A percentile compares a stretch with the other conserved stretches of the same genome.
phyloP scores from a whole-genome alignment of 2,797 vertebrate genomes.

The Tapera naevia region DNA sequence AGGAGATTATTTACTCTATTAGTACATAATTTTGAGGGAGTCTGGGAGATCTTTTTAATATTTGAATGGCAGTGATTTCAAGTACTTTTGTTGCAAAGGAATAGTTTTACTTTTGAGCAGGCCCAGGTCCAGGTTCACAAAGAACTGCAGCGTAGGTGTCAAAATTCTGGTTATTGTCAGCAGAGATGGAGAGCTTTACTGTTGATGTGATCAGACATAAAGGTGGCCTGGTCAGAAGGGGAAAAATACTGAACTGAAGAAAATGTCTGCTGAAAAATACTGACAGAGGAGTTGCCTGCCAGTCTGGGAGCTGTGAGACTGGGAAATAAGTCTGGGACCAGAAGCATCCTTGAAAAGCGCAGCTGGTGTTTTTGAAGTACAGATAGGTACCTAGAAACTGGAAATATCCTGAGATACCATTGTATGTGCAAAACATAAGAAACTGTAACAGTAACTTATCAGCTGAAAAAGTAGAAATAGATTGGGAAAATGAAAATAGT shows the following conservation, averaged over 20 bases:
- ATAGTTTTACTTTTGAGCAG: not conserved
- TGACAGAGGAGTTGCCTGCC: not conserved
- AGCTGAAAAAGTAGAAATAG: not conserved
- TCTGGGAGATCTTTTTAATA: not conserved
- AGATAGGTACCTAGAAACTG: not conserved
- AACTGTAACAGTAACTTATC: not conserved
- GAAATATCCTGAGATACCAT: not conserved
- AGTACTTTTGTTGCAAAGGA: not conserved
- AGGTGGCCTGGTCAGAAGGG: not conserved
- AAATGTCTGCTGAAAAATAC: not conserved
- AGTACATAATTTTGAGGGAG: fast-evolving
- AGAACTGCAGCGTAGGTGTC: not conserved
- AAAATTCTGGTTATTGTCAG: not conserved
- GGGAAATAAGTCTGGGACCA: not conserved
- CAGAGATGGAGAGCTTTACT: not conserved
- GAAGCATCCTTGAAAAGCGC: not conserved
- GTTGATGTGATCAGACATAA: not conserved
- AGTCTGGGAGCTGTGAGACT: not conserved
- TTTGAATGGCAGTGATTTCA: not conserved
- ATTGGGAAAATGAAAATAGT: not conserved
- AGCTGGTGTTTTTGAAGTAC: not conserved
- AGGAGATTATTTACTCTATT: not conserved
- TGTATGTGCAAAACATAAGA: not conserved
- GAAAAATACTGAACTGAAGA: not conserved
- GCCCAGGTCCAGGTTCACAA: not conserved